Evolutionary conservation across 2,113 vertebrate species (phyloP).

Genomic region (Hucho hucho): DNA sequence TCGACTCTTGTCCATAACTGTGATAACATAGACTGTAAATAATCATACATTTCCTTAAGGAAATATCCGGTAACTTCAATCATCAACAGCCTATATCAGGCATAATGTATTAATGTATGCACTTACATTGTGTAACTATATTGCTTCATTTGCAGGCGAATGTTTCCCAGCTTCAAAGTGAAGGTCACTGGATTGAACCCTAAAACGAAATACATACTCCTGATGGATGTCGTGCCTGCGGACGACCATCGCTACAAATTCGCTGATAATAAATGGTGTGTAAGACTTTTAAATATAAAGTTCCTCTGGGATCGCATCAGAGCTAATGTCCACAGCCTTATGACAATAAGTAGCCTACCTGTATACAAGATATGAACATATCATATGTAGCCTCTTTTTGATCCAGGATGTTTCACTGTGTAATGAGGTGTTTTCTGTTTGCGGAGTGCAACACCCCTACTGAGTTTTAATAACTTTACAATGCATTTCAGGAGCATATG

Average conservation of each 20-base stretch:
- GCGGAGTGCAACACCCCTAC: too few species aligned
- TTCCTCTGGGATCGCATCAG: neutral
- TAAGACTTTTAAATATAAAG: constrained; percentile 41
- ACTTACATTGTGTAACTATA: neutral
- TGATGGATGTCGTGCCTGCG: constrained; percentile 97
- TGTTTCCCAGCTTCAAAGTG: constrained; percentile 99
- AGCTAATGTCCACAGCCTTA: neutral
- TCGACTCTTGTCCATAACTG: too few species aligned
- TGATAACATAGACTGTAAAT: too few species aligned
- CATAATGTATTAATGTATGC: neutral
- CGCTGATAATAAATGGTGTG: constrained; percentile 97
- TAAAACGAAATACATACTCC: constrained; percentile 96
- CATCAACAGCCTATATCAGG: neutral
- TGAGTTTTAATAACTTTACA: neutral
- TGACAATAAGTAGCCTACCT: neutral
- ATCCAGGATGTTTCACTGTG: neutral
- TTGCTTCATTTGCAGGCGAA: constrained; percentile 76
- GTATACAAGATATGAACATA: neutral
- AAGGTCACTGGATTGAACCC: constrained; percentile 97
- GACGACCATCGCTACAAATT: constrained; percentile 99
- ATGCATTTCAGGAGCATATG: too few species aligned
- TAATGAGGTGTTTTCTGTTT: neutral
- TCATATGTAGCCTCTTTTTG: neutral
- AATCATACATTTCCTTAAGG: too few species aligned
- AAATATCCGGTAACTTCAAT: neutral